Conservation (phyloP, 2,113 vertebrate species). For the Calonectris borealis region DNA sequence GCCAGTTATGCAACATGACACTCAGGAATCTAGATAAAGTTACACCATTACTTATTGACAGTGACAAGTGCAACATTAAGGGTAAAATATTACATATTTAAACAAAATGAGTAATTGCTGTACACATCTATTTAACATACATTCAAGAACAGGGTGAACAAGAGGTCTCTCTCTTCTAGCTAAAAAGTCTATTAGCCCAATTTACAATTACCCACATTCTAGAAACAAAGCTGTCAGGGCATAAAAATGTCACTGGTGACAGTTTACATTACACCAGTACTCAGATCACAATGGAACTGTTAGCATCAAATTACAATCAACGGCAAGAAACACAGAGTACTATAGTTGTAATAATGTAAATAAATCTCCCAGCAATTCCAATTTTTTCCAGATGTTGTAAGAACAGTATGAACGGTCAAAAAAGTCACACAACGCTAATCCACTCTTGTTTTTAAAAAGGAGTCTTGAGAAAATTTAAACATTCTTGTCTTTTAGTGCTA, state of each 20-base stretch:
- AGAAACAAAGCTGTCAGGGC: constrained; percentile 35
- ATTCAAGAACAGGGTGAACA: background rate
- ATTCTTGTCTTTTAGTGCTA: background rate
- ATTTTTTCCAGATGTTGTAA: background rate
- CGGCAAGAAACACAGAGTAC: background rate
- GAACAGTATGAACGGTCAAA: background rate
- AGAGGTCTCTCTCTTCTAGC: background rate
- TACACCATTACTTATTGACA: background rate
- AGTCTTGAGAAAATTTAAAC: background rate
- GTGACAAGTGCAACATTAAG: background rate
- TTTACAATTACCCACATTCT: constrained; percentile 42
- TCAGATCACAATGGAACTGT: background rate
- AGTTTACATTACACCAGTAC: constrained; percentile 13
- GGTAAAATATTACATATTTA: constrained; percentile 12
- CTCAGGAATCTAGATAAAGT: background rate
- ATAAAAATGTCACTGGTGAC: constrained; percentile 35
- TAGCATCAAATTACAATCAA: background rate
- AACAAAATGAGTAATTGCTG: background rate
- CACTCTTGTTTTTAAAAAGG: background rate
- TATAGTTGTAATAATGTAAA: background rate
- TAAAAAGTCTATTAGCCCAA: constrained; percentile 33
- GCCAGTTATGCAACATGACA: background rate
- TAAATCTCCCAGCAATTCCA: background rate
- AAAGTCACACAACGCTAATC: background rate
- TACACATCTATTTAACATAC: background rate